A percentile compares a stretch with the other conserved stretches of the same genome.
phyloP scores from a whole-genome alignment of 1,140 invertebrate species.

The Drosophila willistoni region DNA sequence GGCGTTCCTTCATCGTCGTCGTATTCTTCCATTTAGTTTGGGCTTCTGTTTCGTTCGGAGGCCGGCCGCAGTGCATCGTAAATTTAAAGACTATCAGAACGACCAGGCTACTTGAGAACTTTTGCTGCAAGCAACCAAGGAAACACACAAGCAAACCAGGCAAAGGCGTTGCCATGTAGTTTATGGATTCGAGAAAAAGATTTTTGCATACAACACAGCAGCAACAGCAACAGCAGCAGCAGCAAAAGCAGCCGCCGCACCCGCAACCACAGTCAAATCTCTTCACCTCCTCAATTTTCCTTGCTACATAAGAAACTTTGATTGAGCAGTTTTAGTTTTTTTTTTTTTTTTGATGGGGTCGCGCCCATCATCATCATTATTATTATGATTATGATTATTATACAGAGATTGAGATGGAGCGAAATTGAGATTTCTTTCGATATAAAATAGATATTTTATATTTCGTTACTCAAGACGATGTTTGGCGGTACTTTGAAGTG shows the following conservation, averaged over 20 bases:
- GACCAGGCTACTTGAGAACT: constrained; percentile 61
- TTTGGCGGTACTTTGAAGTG: constrained; percentile 6
- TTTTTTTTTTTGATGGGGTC: not conserved
- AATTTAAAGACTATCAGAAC: constrained; percentile 66
- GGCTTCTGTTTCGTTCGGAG: constrained; percentile 35
- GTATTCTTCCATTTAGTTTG: constrained; percentile 22
- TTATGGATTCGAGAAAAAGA: constrained; percentile 9
- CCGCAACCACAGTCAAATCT: not conserved
- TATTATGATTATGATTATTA: constrained; percentile 8
- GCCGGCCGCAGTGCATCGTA: constrained; percentile 53
- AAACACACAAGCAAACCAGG: not conserved
- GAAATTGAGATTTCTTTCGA: constrained; percentile 1
- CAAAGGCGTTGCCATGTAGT: constrained; percentile 11
- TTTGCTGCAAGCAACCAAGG: constrained; percentile 48
- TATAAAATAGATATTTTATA: constrained; percentile 10
- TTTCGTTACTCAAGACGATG: not conserved
- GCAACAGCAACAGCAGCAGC: not conserved
- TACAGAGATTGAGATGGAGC: not conserved
- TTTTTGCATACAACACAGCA: constrained; percentile 12
- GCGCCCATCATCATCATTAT: constrained; percentile 29
- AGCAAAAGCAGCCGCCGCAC: not conserved
- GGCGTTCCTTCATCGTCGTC: constrained; percentile 22
- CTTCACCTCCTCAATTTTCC: too few relatives aligned
- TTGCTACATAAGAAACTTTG: not conserved
- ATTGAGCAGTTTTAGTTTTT: constrained; percentile 9